phyloP scores from a whole-genome alignment of 2,113 vertebrate genomes.

The Centropristis striata region DNA sequence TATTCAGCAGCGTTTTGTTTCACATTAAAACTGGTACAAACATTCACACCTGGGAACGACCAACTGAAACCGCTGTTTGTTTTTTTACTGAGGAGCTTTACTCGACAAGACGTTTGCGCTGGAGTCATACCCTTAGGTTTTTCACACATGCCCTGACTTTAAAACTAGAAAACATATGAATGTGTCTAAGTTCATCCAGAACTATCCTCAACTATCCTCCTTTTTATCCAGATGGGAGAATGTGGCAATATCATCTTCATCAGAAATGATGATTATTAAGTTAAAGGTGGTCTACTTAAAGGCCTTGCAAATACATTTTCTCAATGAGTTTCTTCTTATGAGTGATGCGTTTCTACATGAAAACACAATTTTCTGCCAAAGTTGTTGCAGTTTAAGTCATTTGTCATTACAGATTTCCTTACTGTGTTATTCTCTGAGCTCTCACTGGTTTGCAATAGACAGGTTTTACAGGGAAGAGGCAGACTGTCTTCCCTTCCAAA shows the following conservation, averaged over 20 bases:
- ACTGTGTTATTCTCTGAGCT: background rate
- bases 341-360: background rate
- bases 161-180: background rate
- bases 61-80: background rate
- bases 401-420: background rate
- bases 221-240: too few relatives aligned
- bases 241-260: too few relatives aligned
- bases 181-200: background rate
- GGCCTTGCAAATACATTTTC: too few relatives aligned
- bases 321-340: background rate
- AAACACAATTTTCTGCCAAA: background rate
- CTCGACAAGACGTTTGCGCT: background rate
- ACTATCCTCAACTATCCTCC: background rate
- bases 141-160: background rate
- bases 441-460: background rate
- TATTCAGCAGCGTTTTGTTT: background rate
- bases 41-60: slow-evolving; percentile 40
- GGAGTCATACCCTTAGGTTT: background rate
- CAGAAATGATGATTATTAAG: too few relatives aligned
- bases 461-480: too few relatives aligned
- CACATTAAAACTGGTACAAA: slow-evolving; percentile 23
- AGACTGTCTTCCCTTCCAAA: too few relatives aligned
- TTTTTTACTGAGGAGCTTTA: slow-evolving; percentile 5
- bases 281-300: too few relatives aligned
- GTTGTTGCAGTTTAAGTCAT: background rate